phyloP scores from a whole-genome alignment of 2,797 vertebrate genomes.

The Bradypodion ventrale region DNA sequence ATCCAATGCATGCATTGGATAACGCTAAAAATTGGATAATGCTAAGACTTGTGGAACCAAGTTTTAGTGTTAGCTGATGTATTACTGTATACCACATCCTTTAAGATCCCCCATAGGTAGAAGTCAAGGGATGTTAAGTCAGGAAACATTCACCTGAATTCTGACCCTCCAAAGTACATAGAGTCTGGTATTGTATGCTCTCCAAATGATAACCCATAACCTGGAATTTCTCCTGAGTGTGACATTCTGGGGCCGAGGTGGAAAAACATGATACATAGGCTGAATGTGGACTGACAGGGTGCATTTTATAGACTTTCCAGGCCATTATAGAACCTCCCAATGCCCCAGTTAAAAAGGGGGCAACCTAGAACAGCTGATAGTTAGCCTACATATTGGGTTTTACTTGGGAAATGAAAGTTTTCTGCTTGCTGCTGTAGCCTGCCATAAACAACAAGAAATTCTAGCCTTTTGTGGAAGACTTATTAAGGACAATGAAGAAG shows the following conservation, averaged over 20 bases:
- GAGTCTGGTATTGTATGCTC: background rate
- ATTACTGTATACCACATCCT: too few relatives aligned
- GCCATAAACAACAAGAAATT: background rate
- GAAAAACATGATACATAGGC: background rate
- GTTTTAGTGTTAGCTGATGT: too few relatives aligned
- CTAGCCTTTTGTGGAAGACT: background rate
- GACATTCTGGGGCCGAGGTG: background rate
- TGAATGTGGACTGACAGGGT: background rate
- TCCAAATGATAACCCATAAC: background rate
- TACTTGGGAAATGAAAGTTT: background rate
- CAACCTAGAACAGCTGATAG: background rate
- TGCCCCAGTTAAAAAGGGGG: background rate
- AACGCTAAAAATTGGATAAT: too few relatives aligned
- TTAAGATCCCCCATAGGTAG: too few relatives aligned
- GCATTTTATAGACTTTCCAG: background rate
- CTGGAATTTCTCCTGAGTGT: background rate
- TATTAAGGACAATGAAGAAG: background rate
- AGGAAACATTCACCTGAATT: background rate
- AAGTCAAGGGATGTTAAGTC: too few relatives aligned
- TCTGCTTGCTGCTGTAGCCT: background rate
- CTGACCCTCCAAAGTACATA: background rate
- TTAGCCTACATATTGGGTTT: background rate
- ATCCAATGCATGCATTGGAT: too few relatives aligned
- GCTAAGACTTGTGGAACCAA: too few relatives aligned
- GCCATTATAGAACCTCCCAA: background rate